A percentile compares a stretch with the other conserved stretches of the same genome.
Evolutionary conservation across 2,113 vertebrate species (phyloP).

Genomic region (Dermatemys mawii): DNA sequence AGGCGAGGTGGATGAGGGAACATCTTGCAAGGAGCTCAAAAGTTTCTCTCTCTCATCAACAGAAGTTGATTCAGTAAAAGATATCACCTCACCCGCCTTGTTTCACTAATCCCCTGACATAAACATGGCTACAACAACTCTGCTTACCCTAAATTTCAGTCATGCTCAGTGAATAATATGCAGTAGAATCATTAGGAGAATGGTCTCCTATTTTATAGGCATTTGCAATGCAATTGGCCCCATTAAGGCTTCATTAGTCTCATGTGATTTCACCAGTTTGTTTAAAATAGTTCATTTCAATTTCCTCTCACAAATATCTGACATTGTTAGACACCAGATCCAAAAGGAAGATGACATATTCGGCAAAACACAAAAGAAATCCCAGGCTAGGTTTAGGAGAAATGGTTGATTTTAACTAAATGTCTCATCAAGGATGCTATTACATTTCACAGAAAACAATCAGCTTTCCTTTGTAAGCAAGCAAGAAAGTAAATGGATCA

Average conservation of each 20-base stretch:
- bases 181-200: not conserved
- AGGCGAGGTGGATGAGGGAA: not conserved
- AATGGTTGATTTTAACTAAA: constrained; percentile 21
- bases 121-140: not conserved
- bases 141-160: not conserved
- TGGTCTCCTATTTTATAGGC: not conserved
- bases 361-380: not conserved
- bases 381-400: not conserved
- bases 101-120: not conserved
- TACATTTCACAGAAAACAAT: constrained; percentile 38
- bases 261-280: constrained; percentile 9
- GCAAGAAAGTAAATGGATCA: constrained; percentile 56
- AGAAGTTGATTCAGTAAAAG: not conserved
- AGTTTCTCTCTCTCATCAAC: not conserved
- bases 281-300: not conserved
- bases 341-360: not conserved
- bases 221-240: accelerated
- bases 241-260: not conserved
- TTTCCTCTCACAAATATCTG: constrained; percentile 4
- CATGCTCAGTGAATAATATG: not conserved
- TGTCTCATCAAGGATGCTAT: not conserved
- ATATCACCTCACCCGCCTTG: not conserved
- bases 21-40: not conserved
- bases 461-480: constrained; percentile 46
- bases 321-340: not conserved